These are phyloP conservation scores for Catotricha subobsoleta DNA, from an alignment of 2,888 invertebrate species.

Conservation along the genomic window DNA sequence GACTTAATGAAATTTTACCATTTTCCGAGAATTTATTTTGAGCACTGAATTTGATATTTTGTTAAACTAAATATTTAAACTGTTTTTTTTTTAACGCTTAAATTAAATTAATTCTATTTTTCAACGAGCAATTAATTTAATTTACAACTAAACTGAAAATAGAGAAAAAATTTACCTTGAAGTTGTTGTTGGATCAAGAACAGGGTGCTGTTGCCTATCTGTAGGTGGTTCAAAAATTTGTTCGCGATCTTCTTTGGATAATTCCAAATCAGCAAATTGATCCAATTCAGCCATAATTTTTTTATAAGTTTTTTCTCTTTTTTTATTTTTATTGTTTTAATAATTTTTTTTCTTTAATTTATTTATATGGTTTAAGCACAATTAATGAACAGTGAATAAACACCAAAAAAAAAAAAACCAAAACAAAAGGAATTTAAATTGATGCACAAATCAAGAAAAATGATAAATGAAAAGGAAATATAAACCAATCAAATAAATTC, in stretches of 20 bases:
- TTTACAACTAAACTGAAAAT: too few relatives aligned
- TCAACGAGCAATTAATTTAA: too few relatives aligned
- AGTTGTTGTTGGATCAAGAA: conserved; percentile 23
- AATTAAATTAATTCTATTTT: too few relatives aligned
- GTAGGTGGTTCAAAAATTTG: conserved; percentile 45
- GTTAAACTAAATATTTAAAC: too few relatives aligned
- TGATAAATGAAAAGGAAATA: too few relatives aligned
- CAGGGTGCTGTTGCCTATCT: conserved; percentile 30
- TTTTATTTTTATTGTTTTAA: conserved; percentile 3
- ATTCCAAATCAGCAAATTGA: conserved; percentile 50
- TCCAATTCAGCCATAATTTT: conserved; percentile 32
- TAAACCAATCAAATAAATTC: too few relatives aligned
- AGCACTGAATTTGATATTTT: too few relatives aligned
- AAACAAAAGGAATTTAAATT: too few relatives aligned
- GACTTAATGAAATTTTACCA: too few relatives aligned
- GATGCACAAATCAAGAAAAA: too few relatives aligned
- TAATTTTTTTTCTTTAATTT: background rate
- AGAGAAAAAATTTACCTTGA: conserved; percentile 8
- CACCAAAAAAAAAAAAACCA: background rate
- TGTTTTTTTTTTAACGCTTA: too few relatives aligned
- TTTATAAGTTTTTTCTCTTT: conserved; percentile 8
- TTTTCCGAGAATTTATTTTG: too few relatives aligned
- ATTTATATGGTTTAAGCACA: conserved; percentile 2
- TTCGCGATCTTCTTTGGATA: conserved; percentile 53
- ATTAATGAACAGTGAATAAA: background rate